These are phyloP conservation scores for Blennius ocellaris DNA, from an alignment of 2,113 vertebrate genomes.

Conservation along the genomic window DNA sequence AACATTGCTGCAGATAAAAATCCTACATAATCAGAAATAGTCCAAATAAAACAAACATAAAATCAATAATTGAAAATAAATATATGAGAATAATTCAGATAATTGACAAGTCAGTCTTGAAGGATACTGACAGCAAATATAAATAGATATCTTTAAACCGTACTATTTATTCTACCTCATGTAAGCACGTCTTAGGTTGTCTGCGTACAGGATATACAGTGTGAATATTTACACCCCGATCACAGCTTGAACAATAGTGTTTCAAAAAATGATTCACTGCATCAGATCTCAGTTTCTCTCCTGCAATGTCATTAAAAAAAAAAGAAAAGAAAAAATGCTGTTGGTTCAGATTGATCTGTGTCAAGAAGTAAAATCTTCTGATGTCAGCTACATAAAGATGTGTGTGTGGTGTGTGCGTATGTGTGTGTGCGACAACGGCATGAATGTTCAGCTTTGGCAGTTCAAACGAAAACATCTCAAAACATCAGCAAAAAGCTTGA, in stretches of 20 bases:
- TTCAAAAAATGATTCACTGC: slow-evolving; percentile 4
- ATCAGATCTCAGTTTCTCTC: slow-evolving; percentile 17
- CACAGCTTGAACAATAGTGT: slow-evolving; percentile 55
- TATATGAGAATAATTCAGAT: not conserved
- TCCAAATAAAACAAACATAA: slow-evolving; percentile 14
- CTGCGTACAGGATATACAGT: slow-evolving; percentile 29
- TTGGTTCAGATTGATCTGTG: slow-evolving; percentile 8
- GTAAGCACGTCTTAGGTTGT: slow-evolving; percentile 40
- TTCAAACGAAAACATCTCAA: slow-evolving; percentile 39
- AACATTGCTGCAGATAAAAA: slow-evolving; percentile 56
- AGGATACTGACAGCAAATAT: slow-evolving; percentile 14
- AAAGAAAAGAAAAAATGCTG: not conserved
- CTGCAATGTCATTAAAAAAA: not conserved
- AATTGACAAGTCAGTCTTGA: not conserved
- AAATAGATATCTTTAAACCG: slow-evolving; percentile 24
- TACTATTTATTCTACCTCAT: slow-evolving; percentile 4
- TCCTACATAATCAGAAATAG: slow-evolving; percentile 21
- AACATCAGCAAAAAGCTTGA: slow-evolving; percentile 52
- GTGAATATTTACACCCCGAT: slow-evolving; percentile 59
- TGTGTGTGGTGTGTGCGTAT: slow-evolving; percentile 4
- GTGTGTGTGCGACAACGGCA: slow-evolving; percentile 34
- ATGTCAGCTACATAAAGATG: slow-evolving; percentile 50
- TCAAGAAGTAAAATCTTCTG: slow-evolving; percentile 19
- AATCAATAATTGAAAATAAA: no score
- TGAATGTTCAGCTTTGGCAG: slow-evolving; percentile 64